These are phyloP conservation scores for Oryzias javanicus DNA, from an alignment of 2,113 vertebrate species.

Conservation along the genomic window DNA sequence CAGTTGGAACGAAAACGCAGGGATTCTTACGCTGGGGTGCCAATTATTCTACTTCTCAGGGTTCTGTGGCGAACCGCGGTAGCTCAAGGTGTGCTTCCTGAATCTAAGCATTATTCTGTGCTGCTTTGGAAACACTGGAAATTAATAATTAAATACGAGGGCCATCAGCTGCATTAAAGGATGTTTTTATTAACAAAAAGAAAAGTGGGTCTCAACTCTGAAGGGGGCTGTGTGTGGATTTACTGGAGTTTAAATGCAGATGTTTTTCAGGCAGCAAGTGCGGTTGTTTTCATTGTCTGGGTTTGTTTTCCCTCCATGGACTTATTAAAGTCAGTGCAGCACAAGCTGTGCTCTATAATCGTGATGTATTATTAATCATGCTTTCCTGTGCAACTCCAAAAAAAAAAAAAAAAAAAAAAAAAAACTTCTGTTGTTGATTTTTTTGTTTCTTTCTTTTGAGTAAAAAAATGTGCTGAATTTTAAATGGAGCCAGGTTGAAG, in stretches of 20 bases:
- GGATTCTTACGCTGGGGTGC: constrained; percentile 72
- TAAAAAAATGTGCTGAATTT: constrained; percentile 57
- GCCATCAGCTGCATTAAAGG: constrained; percentile 26
- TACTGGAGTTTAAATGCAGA: constrained; percentile 63
- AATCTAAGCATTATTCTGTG: constrained; percentile 51
- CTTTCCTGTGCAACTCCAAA: constrained; percentile 58
- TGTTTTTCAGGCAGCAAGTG: constrained; percentile 60
- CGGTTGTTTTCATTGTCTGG: constrained; percentile 59
- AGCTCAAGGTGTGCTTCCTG: constrained; percentile 57
- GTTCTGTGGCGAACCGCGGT: constrained; percentile 56
- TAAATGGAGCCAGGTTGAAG: constrained; percentile 48
- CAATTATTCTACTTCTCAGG: constrained; percentile 78
- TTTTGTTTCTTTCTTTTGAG: constrained; percentile 15
- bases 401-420: no score
- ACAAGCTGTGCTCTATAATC: constrained; percentile 70
- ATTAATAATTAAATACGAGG: constrained; percentile 21
- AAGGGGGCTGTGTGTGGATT: constrained; percentile 35
- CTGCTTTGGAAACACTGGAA: constrained; percentile 42
- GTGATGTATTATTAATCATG: constrained; percentile 79
- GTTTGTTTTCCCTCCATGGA: constrained; percentile 68
- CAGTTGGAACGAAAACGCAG: constrained; percentile 72
- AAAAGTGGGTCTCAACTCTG: constrained; percentile 30
- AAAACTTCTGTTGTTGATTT: constrained; percentile 62
- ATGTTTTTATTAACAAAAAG: constrained; percentile 30
- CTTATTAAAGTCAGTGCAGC: constrained; percentile 71